Conservation (phyloP, 2,113 vertebrate genomes). For the Lepisosteus osseus region DNA sequence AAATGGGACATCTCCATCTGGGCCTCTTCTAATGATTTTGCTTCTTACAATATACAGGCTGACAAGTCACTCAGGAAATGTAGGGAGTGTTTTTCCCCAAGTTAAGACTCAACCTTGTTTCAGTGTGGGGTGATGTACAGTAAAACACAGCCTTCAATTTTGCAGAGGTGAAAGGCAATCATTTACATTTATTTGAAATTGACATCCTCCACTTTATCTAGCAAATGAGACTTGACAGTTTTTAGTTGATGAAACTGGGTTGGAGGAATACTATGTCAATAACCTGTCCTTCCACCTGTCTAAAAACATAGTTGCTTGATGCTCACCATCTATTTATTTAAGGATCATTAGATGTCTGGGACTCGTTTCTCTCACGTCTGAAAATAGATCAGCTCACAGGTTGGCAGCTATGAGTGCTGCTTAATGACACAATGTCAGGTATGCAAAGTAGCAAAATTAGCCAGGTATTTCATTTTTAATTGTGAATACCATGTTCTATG, state of each 20-base stretch:
- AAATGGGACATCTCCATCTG: conserved; percentile 13
- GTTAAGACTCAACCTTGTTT: no score
- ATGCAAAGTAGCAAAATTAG: conserved; percentile 61
- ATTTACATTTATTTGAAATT: conserved; percentile 69
- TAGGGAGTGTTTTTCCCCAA: background rate
- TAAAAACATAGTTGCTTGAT: conserved; percentile 48
- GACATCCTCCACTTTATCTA: conserved; percentile 58
- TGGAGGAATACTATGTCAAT: conserved; percentile 52
- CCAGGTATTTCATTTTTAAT: conserved; percentile 51
- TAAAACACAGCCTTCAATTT: conserved; percentile 59
- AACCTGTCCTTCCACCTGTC: conserved; percentile 58
- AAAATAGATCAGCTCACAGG: conserved; percentile 59
- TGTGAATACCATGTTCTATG: conserved; percentile 44
- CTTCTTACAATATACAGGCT: conserved; percentile 5
- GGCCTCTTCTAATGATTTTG: conserved; percentile 28
- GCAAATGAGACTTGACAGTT: conserved; percentile 62
- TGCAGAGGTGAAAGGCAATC: conserved; percentile 59
- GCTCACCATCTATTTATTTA: conserved; percentile 57
- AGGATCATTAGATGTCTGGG: conserved; percentile 49
- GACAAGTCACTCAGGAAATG: background rate
- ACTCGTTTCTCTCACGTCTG: conserved; percentile 41
- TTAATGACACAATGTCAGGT: conserved; percentile 58
- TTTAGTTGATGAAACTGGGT: conserved; percentile 43
- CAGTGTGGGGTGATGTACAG: conserved; percentile 13
- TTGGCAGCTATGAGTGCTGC: conserved; percentile 56